These are phyloP conservation scores for Cairina moschata DNA, from an alignment of 2,113 vertebrate genomes.

Conservation along the genomic window DNA sequence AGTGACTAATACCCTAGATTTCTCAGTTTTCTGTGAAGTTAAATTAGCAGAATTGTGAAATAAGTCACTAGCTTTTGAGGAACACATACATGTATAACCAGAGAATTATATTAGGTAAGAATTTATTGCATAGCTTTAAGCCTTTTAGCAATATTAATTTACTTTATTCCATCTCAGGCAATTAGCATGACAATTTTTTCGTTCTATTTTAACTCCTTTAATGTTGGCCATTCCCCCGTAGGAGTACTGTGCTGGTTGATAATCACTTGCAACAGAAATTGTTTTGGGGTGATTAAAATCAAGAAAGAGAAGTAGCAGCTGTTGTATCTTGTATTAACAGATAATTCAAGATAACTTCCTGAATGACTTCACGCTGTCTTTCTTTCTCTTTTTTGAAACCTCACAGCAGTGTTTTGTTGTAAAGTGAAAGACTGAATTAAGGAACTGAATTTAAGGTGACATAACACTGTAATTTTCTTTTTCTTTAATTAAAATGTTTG, in stretches of 20 bases:
- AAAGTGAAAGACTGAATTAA: not conserved
- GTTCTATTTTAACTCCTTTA: not conserved
- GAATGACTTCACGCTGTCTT: not conserved
- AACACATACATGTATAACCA: not conserved
- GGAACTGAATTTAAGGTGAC: not conserved
- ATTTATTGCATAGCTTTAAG: not conserved
- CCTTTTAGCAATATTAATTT: not conserved
- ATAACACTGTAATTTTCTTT: not conserved
- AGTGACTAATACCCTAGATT: not conserved
- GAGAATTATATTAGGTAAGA: not conserved
- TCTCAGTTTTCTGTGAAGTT: not conserved
- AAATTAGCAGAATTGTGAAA: not conserved
- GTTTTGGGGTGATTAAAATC: not conserved
- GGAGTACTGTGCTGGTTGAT: not conserved
- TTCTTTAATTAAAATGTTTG: not conserved
- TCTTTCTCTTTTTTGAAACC: not conserved
- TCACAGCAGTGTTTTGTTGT: not conserved
- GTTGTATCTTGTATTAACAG: not conserved
- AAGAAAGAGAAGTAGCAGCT: not conserved
- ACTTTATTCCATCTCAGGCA: not conserved
- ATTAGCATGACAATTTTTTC: not conserved
- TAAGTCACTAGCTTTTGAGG: not conserved
- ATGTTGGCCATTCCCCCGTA: not conserved
- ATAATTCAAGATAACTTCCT: not conserved
- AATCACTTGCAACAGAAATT: not conserved